Base-by-base conservation (phyloP, 2,113 vertebrate genomes). In the Sinocyclocheilus rhinocerous region DNA sequence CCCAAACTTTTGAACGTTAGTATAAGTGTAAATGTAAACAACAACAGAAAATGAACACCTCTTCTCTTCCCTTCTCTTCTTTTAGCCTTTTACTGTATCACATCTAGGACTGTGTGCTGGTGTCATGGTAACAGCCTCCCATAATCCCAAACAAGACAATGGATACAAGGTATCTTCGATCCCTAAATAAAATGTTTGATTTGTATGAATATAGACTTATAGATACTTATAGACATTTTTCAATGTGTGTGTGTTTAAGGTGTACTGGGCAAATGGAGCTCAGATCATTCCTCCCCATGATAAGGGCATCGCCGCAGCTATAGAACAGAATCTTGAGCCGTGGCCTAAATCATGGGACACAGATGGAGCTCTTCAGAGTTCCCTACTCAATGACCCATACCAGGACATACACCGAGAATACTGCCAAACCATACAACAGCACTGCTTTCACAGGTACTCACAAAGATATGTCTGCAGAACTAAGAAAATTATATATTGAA, bases 71-170 rank as follows among this genome's bases (percentile, higher is more conserved):
- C 10, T 82, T 50, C 2, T 80, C 2, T 84, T 12, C 13, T 93
- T 87, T 63, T 89, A 99, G 98, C 98, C 98, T 0, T 99, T 98
- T 78, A 92, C 97, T 0, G 96, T 99, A n/a, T 95, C 92, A 6
- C 95, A 95, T 50, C 91, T 98, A 90, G 95, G 96, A 55, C 95
- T 99, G 20, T 97, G 96, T 92, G 98, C 97, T 89, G 98, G 98
- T 45, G 95, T 99, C 91, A 99, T 99, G 98, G 92, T 99, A 52
- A 99, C 98, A 0, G 98, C 98, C 26, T 99, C 98, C 0, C 98
- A 99, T 91, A 99, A 99, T 87, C 98, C 98, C 11, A 99, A 99
- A 93, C 95, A 99, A 88, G 98, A 99, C 91, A 98, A 99, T 18
- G 98, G 98, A 26, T 99, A 99, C 88, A 99, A 99, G 97, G 98